These are phyloP conservation scores for Steinernema feltiae DNA, from an alignment of 1,140 invertebrate genomes.

Conservation along the genomic window DNA sequence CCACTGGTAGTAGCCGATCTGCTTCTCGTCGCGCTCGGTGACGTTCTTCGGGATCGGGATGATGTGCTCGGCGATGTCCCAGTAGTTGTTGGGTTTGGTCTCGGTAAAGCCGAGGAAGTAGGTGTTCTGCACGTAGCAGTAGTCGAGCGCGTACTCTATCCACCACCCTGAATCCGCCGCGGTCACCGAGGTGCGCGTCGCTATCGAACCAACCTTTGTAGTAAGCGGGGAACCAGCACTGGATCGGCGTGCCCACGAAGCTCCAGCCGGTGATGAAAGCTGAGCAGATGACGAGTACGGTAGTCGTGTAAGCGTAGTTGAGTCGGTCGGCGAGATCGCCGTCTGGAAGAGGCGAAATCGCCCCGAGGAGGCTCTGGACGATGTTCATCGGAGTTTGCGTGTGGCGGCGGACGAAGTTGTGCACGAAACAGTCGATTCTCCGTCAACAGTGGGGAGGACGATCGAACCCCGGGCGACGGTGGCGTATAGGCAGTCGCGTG, in stretches of 20 bases:
- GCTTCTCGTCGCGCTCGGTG: conserved; percentile 51
- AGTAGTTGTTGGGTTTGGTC: conserved; percentile 40
- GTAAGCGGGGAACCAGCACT: conserved; percentile 58
- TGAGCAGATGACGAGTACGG: conserved; percentile 50
- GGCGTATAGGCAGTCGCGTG: neutral
- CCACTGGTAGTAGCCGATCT: conserved; percentile 61
- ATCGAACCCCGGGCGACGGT: neutral
- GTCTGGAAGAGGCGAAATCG: conserved; percentile 54
- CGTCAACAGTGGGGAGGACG: neutral
- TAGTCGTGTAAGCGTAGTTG: conserved; percentile 53
- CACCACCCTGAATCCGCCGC: conserved; percentile 49
- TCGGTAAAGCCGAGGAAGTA: conserved; percentile 56
- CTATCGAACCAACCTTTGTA: conserved; percentile 43
- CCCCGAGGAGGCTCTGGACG: conserved; percentile 47
- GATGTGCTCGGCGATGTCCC: conserved; percentile 49
- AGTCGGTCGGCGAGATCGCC: conserved; percentile 52
- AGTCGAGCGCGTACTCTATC: conserved; percentile 57
- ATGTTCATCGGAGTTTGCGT: conserved; percentile 46
- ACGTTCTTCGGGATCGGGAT: conserved; percentile 51
- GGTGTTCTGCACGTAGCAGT: conserved; percentile 58
- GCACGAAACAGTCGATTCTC: conserved; percentile 10
- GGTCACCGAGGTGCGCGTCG: too few species aligned
- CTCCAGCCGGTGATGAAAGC: conserved; percentile 56
- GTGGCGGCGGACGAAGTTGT: neutral
- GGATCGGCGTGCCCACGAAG: conserved; percentile 53